Conservation (phyloP, 2,888 invertebrate genomes). For the Perizoma flavofasciatum region DNA sequence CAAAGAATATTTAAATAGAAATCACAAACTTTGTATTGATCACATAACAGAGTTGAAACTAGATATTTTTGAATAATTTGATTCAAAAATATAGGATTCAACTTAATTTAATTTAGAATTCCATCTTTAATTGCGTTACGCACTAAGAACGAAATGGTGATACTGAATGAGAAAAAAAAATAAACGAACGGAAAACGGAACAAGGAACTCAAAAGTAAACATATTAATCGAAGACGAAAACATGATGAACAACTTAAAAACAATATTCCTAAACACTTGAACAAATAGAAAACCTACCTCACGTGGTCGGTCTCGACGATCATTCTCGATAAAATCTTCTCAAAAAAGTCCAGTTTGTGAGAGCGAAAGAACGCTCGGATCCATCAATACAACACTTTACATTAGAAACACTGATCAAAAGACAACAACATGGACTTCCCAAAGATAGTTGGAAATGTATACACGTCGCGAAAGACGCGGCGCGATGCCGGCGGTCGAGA, state of each 20-base stretch:
- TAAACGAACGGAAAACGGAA: slow-evolving; percentile 29
- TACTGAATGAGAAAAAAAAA: slow-evolving; percentile 25
- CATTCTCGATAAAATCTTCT: slow-evolving; percentile 79
- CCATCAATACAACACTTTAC: slow-evolving; percentile 73
- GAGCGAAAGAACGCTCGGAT: slow-evolving; percentile 63
- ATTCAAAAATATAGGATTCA: too few relatives aligned
- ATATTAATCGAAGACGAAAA: slow-evolving; percentile 31
- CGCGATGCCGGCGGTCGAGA: slow-evolving; percentile 74
- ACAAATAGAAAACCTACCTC: slow-evolving; percentile 74
- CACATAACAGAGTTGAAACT: slow-evolving; percentile 7
- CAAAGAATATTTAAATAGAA: slow-evolving; percentile 12
- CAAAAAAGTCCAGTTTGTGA: slow-evolving; percentile 66
- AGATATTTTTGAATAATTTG: too few relatives aligned
- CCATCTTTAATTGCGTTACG: slow-evolving; percentile 13
- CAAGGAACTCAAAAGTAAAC: too few relatives aligned
- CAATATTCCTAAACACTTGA: slow-evolving; percentile 58
- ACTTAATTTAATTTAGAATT: slow-evolving; percentile 13
- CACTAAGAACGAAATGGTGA: slow-evolving; percentile 25
- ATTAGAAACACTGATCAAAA: slow-evolving; percentile 61
- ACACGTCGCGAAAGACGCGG: slow-evolving; percentile 81
- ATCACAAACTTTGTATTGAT: slow-evolving; percentile 13
- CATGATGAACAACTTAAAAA: slow-evolving; percentile 50
- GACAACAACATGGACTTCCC: slow-evolving; percentile 67
- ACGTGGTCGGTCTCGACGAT: slow-evolving; percentile 82
- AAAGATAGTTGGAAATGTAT: slow-evolving; percentile 71